Evolutionary conservation across 2,888 invertebrate species (phyloP).

Genomic region (Megastigmus dorsalis): DNA sequence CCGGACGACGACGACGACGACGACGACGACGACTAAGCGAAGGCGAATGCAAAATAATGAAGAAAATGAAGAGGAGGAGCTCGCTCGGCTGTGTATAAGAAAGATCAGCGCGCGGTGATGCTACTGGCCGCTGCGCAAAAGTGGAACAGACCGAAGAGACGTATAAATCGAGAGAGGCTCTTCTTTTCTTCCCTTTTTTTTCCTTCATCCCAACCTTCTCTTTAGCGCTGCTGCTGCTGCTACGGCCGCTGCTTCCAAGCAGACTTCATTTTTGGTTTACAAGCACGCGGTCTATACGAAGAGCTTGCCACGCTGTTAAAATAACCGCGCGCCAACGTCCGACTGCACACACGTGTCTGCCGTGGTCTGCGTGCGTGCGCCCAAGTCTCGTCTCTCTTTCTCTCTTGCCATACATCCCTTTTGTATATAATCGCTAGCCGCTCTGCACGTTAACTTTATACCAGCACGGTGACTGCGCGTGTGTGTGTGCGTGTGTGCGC

Average conservation of each 20-base stretch:
- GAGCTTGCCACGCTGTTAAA: constrained; percentile 75
- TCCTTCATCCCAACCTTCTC: no score
- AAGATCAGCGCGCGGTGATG: no score
- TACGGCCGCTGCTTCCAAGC: no score
- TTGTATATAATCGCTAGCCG: constrained; percentile 39
- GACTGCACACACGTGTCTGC: constrained; percentile 61
- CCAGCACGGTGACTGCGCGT: no score
- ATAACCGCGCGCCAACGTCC: constrained; percentile 70
- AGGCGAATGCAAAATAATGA: constrained; percentile 19
- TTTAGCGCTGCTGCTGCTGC: constrained; percentile 57
- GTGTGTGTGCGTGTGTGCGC: no score
- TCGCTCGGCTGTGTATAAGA: neutral
- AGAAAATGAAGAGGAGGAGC: neutral
- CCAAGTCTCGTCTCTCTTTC: no score
- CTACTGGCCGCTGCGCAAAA: no score
- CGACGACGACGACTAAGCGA: neutral
- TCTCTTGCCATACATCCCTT: no score
- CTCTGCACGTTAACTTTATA: constrained; percentile 20
- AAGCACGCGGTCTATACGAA: constrained; percentile 74
- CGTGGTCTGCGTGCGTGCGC: neutral
- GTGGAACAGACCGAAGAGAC: neutral
- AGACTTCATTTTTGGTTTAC: constrained; percentile 74
- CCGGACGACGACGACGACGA: no score
- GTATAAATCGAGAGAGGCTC: constrained; percentile 26
- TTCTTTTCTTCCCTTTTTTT: constrained; percentile 40